A percentile compares a stretch with the other conserved stretches of the same genome.
Conservation (phyloP, 1,140 invertebrate species). For the Drosophila kohkoa region DNA sequence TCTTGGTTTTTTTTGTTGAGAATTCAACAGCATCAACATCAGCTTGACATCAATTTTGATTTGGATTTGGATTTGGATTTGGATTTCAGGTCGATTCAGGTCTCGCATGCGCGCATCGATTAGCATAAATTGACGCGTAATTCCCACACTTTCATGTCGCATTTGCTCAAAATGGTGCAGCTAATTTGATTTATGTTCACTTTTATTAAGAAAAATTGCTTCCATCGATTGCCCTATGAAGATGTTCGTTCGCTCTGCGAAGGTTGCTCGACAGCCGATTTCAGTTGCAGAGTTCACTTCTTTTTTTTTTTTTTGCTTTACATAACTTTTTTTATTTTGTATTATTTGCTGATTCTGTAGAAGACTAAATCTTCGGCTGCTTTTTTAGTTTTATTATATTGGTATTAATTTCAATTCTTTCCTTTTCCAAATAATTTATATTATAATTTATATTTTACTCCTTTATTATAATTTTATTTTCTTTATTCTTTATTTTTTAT, state of each 20-base stretch:
- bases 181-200: slow-evolving; percentile 75
- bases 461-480: too few relatives aligned
- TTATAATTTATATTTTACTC: too few relatives aligned
- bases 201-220: slow-evolving; percentile 73
- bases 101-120: slow-evolving; percentile 39
- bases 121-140: slow-evolving; percentile 76
- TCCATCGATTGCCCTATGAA: slow-evolving; percentile 35
- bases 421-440: too few relatives aligned
- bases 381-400: too few relatives aligned
- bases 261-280: slow-evolving; percentile 8
- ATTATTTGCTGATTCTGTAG: too few relatives aligned
- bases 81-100: slow-evolving; percentile 25
- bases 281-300: neutral
- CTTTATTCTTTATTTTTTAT: neutral
- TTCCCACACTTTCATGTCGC: slow-evolving; percentile 79
- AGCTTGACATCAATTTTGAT: slow-evolving; percentile 44
- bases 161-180: slow-evolving; percentile 75
- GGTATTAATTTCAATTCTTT: too few relatives aligned
- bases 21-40: slow-evolving; percentile 28
- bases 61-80: slow-evolving; percentile 2
- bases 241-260: slow-evolving; percentile 36
- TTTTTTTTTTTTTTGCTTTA: neutral
- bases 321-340: too few relatives aligned
- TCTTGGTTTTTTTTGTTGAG: slow-evolving; percentile 4
- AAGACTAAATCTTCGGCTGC: too few relatives aligned